phyloP scores from a whole-genome alignment of 2,888 invertebrate genomes.

The Phragmatobia fuliginosa region DNA sequence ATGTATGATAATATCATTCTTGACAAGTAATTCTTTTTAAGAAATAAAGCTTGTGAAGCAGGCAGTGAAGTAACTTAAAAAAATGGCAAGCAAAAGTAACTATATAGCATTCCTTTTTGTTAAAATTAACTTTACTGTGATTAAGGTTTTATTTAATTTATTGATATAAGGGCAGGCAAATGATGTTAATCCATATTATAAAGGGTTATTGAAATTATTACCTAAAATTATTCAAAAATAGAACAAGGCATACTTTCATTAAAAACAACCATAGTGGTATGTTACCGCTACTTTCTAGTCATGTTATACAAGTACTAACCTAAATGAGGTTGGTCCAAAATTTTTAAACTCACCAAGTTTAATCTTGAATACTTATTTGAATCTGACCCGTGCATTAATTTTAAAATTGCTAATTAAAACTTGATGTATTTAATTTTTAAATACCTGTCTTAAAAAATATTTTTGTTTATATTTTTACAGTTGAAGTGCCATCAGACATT shows the following conservation, averaged over 20 bases:
- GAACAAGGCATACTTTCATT: background rate
- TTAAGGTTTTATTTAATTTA: background rate
- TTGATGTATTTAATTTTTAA: too few relatives aligned
- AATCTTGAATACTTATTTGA: background rate
- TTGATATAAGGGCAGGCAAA: too few relatives aligned
- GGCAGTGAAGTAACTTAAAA: background rate
- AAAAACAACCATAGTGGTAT: background rate
- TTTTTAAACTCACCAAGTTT: background rate
- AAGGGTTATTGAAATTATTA: too few relatives aligned
- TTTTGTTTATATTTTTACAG: constrained; percentile 61
- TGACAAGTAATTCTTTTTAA: background rate
- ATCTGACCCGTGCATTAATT: background rate
- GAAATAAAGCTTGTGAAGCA: background rate
- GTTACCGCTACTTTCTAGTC: too few relatives aligned
- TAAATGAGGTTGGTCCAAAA: background rate
- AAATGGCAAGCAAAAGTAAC: constrained; percentile 4
- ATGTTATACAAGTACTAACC: background rate
- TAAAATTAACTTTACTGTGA: background rate
- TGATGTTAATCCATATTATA: background rate
- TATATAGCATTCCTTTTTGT: background rate
- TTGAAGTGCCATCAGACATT: constrained; percentile 97
- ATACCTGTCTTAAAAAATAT: background rate
- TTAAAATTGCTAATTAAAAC: too few relatives aligned
- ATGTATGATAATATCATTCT: constrained; percentile 10
- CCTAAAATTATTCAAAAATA: background rate